Percentiles rank a stretch among this genome's conserved stretches.
Evolutionary conservation across 2,113 vertebrate species (phyloP).

Genomic region (Elaphurus davidianus): DNA sequence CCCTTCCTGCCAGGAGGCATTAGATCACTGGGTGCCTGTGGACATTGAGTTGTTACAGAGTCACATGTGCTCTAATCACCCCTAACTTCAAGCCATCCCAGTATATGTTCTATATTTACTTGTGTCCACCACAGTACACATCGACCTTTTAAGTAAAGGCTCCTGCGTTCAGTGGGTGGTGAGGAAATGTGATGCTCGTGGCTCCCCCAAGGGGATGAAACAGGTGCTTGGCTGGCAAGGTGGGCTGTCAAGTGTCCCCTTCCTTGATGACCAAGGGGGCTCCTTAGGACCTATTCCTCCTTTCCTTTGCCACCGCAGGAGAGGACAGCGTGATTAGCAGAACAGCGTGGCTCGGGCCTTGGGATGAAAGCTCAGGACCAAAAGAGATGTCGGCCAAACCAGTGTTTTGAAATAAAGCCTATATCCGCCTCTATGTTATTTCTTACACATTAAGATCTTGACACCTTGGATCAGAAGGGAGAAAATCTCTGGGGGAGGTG

Average conservation of each 20-base stretch:
- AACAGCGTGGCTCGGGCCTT: background rate
- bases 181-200: background rate
- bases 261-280: background rate
- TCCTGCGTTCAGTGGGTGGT: background rate
- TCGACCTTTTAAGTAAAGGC: background rate
- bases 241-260: background rate
- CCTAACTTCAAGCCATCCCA: background rate
- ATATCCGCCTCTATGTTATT: background rate
- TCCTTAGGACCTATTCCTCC: background rate
- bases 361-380: background rate
- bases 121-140: background rate
- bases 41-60: background rate
- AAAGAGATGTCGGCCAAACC: background rate
- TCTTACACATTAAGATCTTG: background rate
- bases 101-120: background rate
- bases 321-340: background rate
- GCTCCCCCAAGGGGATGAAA: background rate
- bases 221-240: background rate
- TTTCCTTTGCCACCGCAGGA: background rate
- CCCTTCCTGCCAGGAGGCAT: background rate
- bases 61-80: background rate
- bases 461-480: background rate
- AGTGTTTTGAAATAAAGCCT: conserved; percentile 9
- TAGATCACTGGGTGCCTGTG: background rate
- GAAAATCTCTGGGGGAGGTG: background rate